These are phyloP conservation scores for Netelia melanura DNA, from an alignment of 2,888 invertebrate genomes.

Conservation along the genomic window DNA sequence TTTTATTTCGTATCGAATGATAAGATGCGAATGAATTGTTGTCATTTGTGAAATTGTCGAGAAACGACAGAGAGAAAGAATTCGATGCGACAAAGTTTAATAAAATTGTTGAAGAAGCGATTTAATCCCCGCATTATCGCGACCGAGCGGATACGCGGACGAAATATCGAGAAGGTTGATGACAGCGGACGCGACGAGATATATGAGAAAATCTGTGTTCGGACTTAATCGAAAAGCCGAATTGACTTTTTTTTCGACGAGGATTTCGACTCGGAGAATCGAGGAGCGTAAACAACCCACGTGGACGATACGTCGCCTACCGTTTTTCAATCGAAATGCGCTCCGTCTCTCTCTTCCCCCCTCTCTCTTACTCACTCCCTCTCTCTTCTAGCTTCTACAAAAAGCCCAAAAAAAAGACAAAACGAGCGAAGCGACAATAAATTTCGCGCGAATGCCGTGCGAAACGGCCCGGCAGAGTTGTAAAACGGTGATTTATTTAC, in stretches of 20 bases:
- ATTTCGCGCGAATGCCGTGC: slow-evolving; percentile 81
- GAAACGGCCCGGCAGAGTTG: slow-evolving; percentile 79
- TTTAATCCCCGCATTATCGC: neutral
- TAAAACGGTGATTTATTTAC: slow-evolving; percentile 84
- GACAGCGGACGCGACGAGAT: neutral
- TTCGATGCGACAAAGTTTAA: neutral
- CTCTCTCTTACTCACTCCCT: neutral
- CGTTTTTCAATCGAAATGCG: slow-evolving; percentile 51
- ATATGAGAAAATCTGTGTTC: neutral
- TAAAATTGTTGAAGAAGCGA: neutral
- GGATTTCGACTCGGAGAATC: neutral
- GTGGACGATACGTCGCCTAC: slow-evolving; percentile 3
- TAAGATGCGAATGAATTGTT: no score
- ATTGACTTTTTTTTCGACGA: slow-evolving; percentile 15
- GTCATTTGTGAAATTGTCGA: no score
- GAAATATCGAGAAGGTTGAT: neutral
- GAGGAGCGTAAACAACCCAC: neutral
- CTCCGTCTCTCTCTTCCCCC: slow-evolving; percentile 18
- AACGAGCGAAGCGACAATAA: slow-evolving; percentile 82
- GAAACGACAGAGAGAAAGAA: neutral
- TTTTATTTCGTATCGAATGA: no score
- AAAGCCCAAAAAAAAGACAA: slow-evolving; percentile 40
- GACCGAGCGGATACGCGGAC: neutral
- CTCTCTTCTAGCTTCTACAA: slow-evolving; percentile 27
- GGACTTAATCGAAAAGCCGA: slow-evolving; percentile 20